Percentiles rank a stretch among this genome's conserved stretches.
These are phyloP conservation scores for Zaprionus tsacasi DNA, from an alignment of 1,140 invertebrate genomes.

Conservation along the genomic window DNA sequence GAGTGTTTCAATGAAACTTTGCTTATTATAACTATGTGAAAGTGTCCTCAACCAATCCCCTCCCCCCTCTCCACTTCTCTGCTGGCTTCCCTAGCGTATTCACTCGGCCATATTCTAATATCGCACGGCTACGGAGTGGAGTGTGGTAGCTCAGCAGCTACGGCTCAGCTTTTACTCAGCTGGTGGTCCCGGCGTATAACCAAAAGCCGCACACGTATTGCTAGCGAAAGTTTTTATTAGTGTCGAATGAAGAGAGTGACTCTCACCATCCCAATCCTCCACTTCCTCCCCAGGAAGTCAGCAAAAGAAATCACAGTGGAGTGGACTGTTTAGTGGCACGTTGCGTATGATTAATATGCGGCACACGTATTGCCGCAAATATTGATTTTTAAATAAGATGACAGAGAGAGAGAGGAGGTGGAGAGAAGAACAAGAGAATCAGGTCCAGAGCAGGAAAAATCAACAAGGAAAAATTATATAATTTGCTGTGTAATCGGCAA, in stretches of 20 bases:
- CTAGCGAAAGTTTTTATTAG: constrained; percentile 78
- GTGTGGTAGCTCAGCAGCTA: neutral
- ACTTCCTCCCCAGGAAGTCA: neutral
- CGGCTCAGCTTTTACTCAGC: constrained; percentile 17
- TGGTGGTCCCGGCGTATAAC: constrained; percentile 2
- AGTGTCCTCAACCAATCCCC: constrained; percentile 50
- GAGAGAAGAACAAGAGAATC: neutral
- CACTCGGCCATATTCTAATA: constrained; percentile 63
- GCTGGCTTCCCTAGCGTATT: constrained; percentile 15
- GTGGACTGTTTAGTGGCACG: constrained; percentile 60
- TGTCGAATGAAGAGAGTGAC: constrained; percentile 26
- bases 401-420: constrained; percentile 34
- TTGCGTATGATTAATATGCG: constrained; percentile 80
- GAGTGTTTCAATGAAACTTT: constrained; percentile 62
- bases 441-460: constrained; percentile 62
- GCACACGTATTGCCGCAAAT: constrained; percentile 72
- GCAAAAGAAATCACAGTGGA: constrained; percentile 64
- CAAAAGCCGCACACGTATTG: constrained; percentile 70
- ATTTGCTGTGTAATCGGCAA: constrained; percentile 81
- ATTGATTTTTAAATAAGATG: constrained; percentile 83
- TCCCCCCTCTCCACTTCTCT: neutral
- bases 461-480: constrained; percentile 80
- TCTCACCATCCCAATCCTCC: neutral
- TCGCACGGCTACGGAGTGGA: neutral
- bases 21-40: constrained; percentile 78